phyloP scores from a whole-genome alignment of 2,797 vertebrate genomes.

The Neosilurus mollespiculum region DNA sequence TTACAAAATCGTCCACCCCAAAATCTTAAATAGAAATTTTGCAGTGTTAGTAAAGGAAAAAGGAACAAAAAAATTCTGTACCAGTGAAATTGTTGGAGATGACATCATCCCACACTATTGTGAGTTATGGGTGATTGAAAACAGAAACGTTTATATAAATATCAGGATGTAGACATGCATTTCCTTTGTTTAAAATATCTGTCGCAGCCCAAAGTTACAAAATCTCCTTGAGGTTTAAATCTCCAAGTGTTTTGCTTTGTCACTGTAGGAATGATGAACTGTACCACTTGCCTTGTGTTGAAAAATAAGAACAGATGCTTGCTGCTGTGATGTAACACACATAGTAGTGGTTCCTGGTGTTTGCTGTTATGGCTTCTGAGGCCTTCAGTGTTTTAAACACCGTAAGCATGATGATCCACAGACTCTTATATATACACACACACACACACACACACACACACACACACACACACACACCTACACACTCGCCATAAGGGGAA shows the following conservation, averaged over 20 bases:
- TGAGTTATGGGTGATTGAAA: background rate
- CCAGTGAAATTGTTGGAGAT: background rate
- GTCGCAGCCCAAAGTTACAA: background rate
- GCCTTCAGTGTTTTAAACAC: background rate
- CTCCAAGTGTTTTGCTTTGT: background rate
- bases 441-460: background rate
- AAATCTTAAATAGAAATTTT: too few relatives aligned
- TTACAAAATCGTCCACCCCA: too few relatives aligned
- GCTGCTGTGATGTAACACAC: background rate
- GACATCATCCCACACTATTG: too few relatives aligned
- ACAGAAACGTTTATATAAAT: background rate
- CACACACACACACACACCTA: too few relatives aligned
- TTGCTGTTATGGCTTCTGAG: background rate
- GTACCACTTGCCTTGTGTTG: background rate
- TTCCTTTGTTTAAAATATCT: background rate
- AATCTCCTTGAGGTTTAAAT: background rate
- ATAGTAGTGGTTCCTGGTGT: background rate
- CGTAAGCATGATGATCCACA: conserved; percentile 9
- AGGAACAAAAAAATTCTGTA: background rate
- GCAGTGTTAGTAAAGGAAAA: background rate
- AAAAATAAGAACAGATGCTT: conserved; percentile 2
- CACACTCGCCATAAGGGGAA: conserved; percentile 4
- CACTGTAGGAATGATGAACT: background rate
- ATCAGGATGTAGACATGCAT: background rate
- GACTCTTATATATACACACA: background rate